A percentile compares a stretch with the other conserved stretches of the same genome.
phyloP scores from a whole-genome alignment of 2,888 invertebrate species.

The Lochmaea crataegi region DNA sequence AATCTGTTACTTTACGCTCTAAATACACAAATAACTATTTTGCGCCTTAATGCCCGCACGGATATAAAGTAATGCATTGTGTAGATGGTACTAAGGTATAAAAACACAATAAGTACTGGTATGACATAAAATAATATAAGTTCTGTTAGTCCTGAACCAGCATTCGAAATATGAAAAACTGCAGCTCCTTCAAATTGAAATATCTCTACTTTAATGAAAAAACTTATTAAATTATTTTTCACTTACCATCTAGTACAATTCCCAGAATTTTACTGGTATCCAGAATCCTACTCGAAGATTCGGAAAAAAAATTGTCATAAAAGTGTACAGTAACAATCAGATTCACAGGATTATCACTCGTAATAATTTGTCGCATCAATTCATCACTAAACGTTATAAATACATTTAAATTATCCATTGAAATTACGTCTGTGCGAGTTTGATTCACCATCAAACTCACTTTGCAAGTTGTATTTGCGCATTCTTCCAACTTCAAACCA shows the following conservation, averaged over 20 bases:
- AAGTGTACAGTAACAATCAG: constrained; percentile 48
- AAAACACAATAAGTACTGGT: too few relatives aligned
- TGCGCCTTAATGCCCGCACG: too few relatives aligned
- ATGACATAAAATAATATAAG: too few relatives aligned
- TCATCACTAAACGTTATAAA: constrained; percentile 47
- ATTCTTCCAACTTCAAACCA: constrained; percentile 53
- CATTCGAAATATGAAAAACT: too few relatives aligned
- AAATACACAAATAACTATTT: too few relatives aligned
- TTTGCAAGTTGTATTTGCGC: constrained; percentile 58
- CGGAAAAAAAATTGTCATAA: constrained; percentile 50
- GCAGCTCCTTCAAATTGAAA: background rate
- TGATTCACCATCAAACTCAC: constrained; percentile 51
- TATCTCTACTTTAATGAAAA: background rate
- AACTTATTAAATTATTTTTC: background rate
- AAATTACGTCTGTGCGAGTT: constrained; percentile 32
- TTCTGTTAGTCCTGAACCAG: too few relatives aligned
- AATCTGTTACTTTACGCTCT: too few relatives aligned
- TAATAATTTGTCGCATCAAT: constrained; percentile 44
- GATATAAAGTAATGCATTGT: too few relatives aligned
- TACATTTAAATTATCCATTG: constrained; percentile 37
- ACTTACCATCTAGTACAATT: constrained; percentile 63
- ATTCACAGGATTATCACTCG: constrained; percentile 33
- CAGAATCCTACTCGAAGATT: constrained; percentile 30
- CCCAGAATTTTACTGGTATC: constrained; percentile 67
- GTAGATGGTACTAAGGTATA: too few relatives aligned